A percentile compares a stretch with the other conserved stretches of the same genome.
Conservation (phyloP, 1,140 invertebrate species). For the Drosophila triauraria region DNA sequence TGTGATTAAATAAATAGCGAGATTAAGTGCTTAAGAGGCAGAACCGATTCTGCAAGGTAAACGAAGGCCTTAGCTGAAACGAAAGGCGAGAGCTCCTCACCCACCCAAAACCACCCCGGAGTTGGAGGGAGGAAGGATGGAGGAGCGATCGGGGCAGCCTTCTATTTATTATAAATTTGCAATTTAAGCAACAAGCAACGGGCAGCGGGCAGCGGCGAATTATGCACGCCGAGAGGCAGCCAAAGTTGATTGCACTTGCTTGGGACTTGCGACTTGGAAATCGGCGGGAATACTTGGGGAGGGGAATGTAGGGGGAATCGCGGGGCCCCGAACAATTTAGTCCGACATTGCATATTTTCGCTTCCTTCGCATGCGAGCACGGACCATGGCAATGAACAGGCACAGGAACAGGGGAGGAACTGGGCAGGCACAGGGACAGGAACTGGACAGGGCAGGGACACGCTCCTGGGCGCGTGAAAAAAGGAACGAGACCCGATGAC, state of each 20-base stretch:
- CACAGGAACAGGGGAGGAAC: slow-evolving; percentile 8
- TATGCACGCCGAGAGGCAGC: slow-evolving; percentile 68
- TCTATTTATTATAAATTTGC: slow-evolving; percentile 75
- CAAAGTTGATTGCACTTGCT: slow-evolving; percentile 69
- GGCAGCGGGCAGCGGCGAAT: slow-evolving; percentile 41
- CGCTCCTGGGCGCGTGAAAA: slow-evolving; percentile 60
- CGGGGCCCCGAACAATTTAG: slow-evolving; percentile 50
- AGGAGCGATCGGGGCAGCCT: slow-evolving; percentile 21
- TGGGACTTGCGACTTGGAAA: slow-evolving; percentile 11
- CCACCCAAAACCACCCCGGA: slow-evolving; percentile 31
- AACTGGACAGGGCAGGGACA: slow-evolving; percentile 43
- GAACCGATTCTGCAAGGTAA: slow-evolving; percentile 18
- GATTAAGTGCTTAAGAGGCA: slow-evolving; percentile 55
- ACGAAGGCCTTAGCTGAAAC: slow-evolving; percentile 34
- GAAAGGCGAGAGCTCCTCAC: slow-evolving; percentile 50
- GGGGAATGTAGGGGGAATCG: slow-evolving; percentile 1
- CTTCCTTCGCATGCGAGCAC: slow-evolving; percentile 45
- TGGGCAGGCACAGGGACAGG: slow-evolving; percentile 1
- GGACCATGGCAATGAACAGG: slow-evolving; percentile 26
- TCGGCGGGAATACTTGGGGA: slow-evolving; percentile 4
- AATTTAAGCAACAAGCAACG: slow-evolving; percentile 57
- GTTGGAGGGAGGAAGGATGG: slow-evolving; percentile 36
- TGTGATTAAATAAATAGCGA: slow-evolving; percentile 55
- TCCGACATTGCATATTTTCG: slow-evolving; percentile 56
- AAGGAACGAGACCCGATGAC: slow-evolving; percentile 49